Conservation (phyloP, 2,797 vertebrate genomes). For the Cygnus olor region DNA sequence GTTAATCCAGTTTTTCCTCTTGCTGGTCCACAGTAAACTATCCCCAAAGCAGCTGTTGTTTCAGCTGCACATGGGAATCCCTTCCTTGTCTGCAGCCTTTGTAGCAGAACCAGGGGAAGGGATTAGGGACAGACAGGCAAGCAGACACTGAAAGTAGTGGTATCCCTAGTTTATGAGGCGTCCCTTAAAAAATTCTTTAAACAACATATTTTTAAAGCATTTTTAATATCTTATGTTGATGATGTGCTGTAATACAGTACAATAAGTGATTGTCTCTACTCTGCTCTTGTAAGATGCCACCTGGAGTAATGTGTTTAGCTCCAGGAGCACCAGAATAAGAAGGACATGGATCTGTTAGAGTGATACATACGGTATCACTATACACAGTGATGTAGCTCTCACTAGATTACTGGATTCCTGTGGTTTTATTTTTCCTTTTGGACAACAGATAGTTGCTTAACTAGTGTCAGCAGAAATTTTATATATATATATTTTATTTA, state of each 20-base stretch:
- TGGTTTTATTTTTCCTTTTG: not conserved
- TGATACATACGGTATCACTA: no score
- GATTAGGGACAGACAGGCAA: not conserved
- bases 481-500: no score
- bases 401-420: not conserved
- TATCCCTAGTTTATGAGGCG: not conserved
- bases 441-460: not conserved
- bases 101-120: not conserved
- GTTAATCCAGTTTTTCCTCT: not conserved
- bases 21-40: not conserved
- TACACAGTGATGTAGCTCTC: not conserved
- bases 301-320: not conserved
- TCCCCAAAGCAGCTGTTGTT: slow-evolving; percentile 10
- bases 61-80: not conserved
- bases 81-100: not conserved
- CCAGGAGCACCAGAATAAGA: not conserved
- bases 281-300: not conserved
- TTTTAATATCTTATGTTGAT: not conserved
- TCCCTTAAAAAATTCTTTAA: not conserved
- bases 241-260: not conserved
- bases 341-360: not conserved
- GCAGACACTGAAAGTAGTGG: not conserved
- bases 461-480: not conserved
- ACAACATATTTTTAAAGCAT: not conserved
- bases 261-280: not conserved